phyloP scores from a whole-genome alignment of 2,888 invertebrate genomes.

The Amphimallon solstitiale region DNA sequence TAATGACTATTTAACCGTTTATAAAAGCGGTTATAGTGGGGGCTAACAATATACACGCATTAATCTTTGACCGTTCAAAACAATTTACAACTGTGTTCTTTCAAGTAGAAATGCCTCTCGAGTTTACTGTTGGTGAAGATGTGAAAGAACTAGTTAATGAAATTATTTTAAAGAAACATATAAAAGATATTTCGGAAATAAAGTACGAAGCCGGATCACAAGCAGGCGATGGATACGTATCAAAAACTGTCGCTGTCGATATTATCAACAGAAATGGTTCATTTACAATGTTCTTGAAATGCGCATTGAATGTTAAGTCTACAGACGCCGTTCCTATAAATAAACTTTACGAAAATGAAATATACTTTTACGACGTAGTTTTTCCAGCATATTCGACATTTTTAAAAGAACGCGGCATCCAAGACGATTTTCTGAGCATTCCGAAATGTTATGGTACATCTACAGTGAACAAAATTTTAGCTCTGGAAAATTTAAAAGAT shows the following conservation, averaged over 20 bases:
- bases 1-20: too few species aligned
- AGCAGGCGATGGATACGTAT: slow-evolving; percentile 41
- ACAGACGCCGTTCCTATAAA: not conserved
- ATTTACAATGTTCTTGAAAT: slow-evolving; percentile 25
- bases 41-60: too few species aligned
- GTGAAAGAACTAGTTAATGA: not conserved
- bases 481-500: slow-evolving; percentile 37
- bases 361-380: slow-evolving; percentile 36
- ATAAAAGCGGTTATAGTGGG: too few species aligned
- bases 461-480: slow-evolving; percentile 14
- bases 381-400: slow-evolving; percentile 32
- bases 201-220: not conserved
- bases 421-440: slow-evolving; percentile 17
- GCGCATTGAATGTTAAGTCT: slow-evolving; percentile 8
- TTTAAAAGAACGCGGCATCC: slow-evolving; percentile 21
- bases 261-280: slow-evolving; percentile 19
- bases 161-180: not conserved
- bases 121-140: not conserved
- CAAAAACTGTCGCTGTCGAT: slow-evolving; percentile 38
- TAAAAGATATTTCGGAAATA: not conserved
- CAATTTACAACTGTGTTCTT: too few species aligned
- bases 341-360: slow-evolving; percentile 36
- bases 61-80: too few species aligned
- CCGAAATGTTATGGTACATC: slow-evolving; percentile 39
- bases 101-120: too few species aligned